These are phyloP conservation scores for Lacerta bilineata DNA, from an alignment of 2,797 vertebrate species.

Conservation along the genomic window DNA sequence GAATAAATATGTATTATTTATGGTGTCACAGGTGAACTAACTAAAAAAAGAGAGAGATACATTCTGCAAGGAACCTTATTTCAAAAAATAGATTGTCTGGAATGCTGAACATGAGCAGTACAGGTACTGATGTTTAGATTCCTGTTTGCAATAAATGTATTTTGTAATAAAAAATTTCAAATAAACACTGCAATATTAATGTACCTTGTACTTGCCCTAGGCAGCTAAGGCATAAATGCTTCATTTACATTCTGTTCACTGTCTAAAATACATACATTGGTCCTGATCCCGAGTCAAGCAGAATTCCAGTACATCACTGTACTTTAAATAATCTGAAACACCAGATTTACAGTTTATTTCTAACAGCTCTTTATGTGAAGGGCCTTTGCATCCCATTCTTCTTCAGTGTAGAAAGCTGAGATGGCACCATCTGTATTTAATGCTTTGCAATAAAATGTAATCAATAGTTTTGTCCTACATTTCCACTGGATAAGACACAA, in stretches of 20 bases:
- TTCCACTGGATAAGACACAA: background rate
- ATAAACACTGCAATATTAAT: constrained; percentile 85
- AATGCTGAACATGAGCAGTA: constrained; percentile 68
- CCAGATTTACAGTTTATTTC: constrained; percentile 46
- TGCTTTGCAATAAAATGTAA: constrained; percentile 49
- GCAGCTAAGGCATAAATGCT: constrained; percentile 78
- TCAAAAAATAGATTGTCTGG: constrained; percentile 73
- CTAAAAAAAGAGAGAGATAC: constrained; percentile 67
- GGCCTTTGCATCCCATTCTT: constrained; percentile 63
- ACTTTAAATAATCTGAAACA: constrained; percentile 34
- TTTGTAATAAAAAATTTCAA: constrained; percentile 85
- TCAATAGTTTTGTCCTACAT: constrained; percentile 45
- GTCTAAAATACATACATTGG: constrained; percentile 61
- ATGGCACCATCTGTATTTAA: constrained; percentile 59
- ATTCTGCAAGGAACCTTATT: constrained; percentile 72
- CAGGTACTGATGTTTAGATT: constrained; percentile 64
- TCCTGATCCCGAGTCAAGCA: constrained; percentile 36
- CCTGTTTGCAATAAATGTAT: constrained; percentile 80
- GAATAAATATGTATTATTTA: constrained; percentile 83
- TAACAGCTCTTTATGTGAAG: constrained; percentile 57
- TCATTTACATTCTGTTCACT: constrained; percentile 80
- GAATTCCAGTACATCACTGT: constrained; percentile 29
- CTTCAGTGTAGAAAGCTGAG: constrained; percentile 37
- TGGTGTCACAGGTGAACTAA: constrained; percentile 79
- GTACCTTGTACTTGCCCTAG: constrained; percentile 74